Evolutionary conservation across 2,797 vertebrate species (phyloP).

Genomic region (Rhincodon typus): DNA sequence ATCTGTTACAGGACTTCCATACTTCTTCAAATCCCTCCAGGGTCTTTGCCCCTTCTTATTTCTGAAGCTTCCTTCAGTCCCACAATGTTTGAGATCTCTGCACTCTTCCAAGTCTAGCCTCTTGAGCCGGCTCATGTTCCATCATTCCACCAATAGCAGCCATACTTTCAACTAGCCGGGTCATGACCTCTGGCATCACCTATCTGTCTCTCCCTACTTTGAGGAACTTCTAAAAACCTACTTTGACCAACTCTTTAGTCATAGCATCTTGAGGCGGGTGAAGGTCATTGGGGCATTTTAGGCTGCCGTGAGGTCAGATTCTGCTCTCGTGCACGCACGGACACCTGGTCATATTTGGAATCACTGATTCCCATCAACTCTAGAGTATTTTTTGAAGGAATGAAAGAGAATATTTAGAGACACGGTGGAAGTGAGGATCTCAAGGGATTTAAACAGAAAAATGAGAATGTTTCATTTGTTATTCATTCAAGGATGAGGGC

Average conservation of each 20-base stretch:
- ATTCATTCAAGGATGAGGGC: too few relatives aligned
- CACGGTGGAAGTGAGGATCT: accelerated
- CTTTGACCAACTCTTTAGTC: too few relatives aligned
- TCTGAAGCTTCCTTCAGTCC: not conserved
- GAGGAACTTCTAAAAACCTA: too few relatives aligned
- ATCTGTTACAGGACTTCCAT: too few relatives aligned
- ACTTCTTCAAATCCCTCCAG: not conserved
- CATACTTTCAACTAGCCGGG: not conserved
- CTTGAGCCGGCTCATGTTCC: not conserved
- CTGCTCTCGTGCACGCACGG: too few relatives aligned
- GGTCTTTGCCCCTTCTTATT: not conserved
- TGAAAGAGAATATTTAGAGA: not conserved
- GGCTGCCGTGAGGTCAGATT: not conserved
- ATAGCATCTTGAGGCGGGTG: not conserved
- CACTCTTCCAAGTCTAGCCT: not conserved
- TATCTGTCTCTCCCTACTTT: not conserved
- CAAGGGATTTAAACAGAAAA: not conserved
- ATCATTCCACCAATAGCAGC: not conserved
- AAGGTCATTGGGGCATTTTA: not conserved
- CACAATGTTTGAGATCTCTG: not conserved
- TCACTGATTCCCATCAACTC: not conserved
- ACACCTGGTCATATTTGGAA: not conserved
- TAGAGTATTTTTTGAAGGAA: not conserved
- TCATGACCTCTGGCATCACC: not conserved
- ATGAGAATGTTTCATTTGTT: not conserved